phyloP scores from a whole-genome alignment of 2,888 invertebrate genomes.

The Aproaerema taeniolella region DNA sequence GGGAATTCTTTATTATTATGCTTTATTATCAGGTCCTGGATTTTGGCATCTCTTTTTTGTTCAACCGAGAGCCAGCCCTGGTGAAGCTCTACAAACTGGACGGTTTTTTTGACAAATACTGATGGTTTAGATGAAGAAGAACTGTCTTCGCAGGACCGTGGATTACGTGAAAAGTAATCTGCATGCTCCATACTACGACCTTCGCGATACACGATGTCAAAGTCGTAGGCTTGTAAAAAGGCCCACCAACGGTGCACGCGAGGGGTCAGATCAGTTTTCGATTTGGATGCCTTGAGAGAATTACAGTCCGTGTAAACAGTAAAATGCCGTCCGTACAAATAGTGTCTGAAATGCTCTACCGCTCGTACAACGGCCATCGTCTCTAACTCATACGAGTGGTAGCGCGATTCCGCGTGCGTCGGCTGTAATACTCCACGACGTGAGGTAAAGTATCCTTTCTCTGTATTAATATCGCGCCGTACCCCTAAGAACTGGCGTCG shows the following conservation, averaged over 20 bases:
- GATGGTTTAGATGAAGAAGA: neutral
- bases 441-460: neutral
- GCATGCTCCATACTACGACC: conserved; percentile 14
- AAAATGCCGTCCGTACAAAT: conserved; percentile 15
- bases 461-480: conserved; percentile 1
- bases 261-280: conserved; percentile 5
- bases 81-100: conserved; percentile 21
- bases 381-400: conserved; percentile 22
- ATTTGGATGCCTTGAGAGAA: conserved; percentile 3
- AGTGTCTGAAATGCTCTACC: conserved; percentile 14
- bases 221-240: conserved; percentile 17
- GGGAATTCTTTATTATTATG: conserved; percentile 7
- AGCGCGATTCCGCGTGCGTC: conserved; percentile 14
- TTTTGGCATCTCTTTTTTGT: too few species aligned
- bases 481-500: too few species aligned
- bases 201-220: conserved; percentile 15
- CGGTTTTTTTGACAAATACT: conserved; percentile 4
- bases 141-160: neutral
- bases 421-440: conserved; percentile 1
- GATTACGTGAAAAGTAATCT: conserved; percentile 8
- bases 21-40: conserved; percentile 20
- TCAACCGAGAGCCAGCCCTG: conserved; percentile 27
- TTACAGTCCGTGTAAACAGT: conserved; percentile 4
- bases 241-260: conserved; percentile 16
- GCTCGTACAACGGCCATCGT: conserved; percentile 19